Evolutionary conservation across 1,140 invertebrate species (phyloP).

Genomic region (Ceratosolen fusciceps): DNA sequence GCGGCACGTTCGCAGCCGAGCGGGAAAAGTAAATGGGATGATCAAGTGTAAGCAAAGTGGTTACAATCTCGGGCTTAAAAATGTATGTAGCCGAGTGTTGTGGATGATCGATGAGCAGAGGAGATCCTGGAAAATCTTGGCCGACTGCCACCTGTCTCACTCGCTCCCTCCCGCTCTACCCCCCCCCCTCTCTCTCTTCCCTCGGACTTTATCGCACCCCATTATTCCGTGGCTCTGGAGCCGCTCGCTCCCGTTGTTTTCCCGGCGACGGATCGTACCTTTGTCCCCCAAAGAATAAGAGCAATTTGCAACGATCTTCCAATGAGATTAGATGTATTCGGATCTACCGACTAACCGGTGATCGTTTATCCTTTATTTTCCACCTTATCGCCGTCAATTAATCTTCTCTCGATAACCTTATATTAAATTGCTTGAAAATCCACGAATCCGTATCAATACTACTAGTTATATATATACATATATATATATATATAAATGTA

Average conservation of each 20-base stretch:
- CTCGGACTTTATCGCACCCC: neutral
- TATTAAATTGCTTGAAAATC: too few relatives aligned
- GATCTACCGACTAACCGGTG: too few relatives aligned
- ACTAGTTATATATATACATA: too few relatives aligned
- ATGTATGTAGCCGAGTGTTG: neutral
- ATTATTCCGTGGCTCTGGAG: neutral
- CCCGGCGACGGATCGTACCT: neutral
- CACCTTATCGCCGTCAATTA: neutral
- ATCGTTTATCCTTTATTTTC: too few relatives aligned
- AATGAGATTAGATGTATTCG: neutral
- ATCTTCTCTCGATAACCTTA: neutral
- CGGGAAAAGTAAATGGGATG: neutral
- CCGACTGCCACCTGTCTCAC: slow-evolving; percentile 43
- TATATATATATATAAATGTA: too few relatives aligned
- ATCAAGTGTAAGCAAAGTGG: neutral
- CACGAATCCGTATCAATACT: too few relatives aligned
- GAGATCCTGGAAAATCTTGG: slow-evolving; percentile 56
- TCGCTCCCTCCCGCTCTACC: neutral
- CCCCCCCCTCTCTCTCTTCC: neutral
- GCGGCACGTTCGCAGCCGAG: neutral
- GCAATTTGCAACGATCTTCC: neutral
- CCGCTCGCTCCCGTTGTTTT: neutral
- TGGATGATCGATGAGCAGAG: neutral
- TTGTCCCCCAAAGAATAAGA: too few relatives aligned
- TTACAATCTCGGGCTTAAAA: neutral